These are phyloP conservation scores for Monodelphis domestica DNA, from an alignment of 2,797 vertebrate genomes.

Conservation along the genomic window DNA sequence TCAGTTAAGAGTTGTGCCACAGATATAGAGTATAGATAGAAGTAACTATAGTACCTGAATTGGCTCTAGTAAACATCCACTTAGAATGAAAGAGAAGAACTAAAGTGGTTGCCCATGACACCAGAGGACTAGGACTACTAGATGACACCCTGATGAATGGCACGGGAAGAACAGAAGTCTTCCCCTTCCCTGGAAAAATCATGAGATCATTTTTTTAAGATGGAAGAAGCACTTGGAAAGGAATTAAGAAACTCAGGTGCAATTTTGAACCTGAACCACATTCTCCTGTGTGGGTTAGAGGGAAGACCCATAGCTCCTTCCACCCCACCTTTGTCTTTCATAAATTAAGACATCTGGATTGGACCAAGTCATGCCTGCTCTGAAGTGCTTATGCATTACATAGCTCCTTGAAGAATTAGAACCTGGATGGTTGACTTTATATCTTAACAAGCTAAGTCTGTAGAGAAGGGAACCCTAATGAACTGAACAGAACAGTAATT, in stretches of 20 bases:
- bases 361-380: background rate
- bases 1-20: background rate
- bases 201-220: background rate
- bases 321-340: background rate
- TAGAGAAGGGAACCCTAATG: background rate
- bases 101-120: background rate
- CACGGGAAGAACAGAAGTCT: background rate
- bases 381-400: background rate
- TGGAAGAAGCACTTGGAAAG: background rate
- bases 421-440: background rate
- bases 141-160: background rate
- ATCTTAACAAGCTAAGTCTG: background rate
- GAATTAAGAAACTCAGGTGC: background rate
- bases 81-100: background rate
- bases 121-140: background rate
- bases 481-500: background rate
- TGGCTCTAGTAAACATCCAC: background rate
- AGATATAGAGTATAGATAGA: background rate
- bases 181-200: background rate
- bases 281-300: background rate
- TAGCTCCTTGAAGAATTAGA: background rate
- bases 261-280: background rate
- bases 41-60: background rate
- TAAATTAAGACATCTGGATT: background rate
- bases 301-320: background rate